Evolutionary conservation across 2,113 vertebrate species (phyloP).

Genomic region (Pelobates fuscus): DNA sequence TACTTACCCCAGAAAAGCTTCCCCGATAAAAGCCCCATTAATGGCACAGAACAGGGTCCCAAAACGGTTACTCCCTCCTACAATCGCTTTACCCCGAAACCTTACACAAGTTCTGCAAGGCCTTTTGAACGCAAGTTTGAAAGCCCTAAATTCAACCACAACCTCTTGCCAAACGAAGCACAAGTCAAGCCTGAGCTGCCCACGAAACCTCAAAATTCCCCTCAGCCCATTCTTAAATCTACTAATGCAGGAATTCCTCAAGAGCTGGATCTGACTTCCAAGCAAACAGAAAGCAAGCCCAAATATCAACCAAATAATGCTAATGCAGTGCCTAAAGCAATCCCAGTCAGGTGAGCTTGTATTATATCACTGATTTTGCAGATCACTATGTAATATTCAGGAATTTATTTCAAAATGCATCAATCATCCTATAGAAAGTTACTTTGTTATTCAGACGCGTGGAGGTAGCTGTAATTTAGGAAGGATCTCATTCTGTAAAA

Average conservation of each 20-base stretch:
- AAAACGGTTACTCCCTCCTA: conserved; percentile 74
- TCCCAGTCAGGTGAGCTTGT: conserved; percentile 88
- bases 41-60: conserved; percentile 75
- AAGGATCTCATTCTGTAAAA: no score
- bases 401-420: no score
- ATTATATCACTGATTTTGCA: not conserved
- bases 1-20: conserved; percentile 86
- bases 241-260: conserved; percentile 79
- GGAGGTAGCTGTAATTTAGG: no score
- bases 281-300: conserved; percentile 83
- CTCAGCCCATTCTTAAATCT: conserved; percentile 71
- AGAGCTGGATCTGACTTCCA: conserved; percentile 85
- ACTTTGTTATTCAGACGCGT: no score
- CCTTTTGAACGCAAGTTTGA: conserved; percentile 97
- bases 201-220: conserved; percentile 72
- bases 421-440: no score
- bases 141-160: conserved; percentile 98
- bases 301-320: conserved; percentile 94
- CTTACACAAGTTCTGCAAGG: conserved; percentile 80
- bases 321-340: conserved; percentile 87
- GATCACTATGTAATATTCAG: no score
- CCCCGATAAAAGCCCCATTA: conserved; percentile 77
- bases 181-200: conserved; percentile 78
- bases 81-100: conserved; percentile 84
- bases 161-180: conserved; percentile 90